Conservation (phyloP, 2,113 vertebrate species). For the Nansenia antarctica region DNA sequence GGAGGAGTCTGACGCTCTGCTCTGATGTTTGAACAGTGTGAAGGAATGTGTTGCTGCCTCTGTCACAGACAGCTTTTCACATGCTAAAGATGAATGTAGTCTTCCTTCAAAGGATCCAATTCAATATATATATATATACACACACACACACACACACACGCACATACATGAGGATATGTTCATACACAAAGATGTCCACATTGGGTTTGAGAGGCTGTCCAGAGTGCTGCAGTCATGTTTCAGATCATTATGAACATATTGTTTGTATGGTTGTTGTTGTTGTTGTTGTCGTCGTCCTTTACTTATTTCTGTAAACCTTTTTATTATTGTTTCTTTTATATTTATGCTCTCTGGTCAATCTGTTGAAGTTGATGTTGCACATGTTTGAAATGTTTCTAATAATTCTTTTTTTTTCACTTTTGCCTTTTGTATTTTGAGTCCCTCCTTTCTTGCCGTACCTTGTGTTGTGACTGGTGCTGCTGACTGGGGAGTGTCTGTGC, state of each 20-base stretch:
- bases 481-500: no score
- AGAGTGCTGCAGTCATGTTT: constrained; percentile 48
- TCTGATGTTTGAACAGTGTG: constrained; percentile 29
- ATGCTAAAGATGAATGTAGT: constrained; percentile 78
- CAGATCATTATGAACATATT: constrained; percentile 25
- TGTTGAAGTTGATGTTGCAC: constrained; percentile 64
- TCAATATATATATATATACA: constrained; percentile 30
- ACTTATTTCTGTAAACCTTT: constrained; percentile 47
- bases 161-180: constrained; percentile 17
- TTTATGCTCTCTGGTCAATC: constrained; percentile 62
- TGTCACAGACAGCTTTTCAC: constrained; percentile 41
- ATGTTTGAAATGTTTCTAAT: constrained; percentile 29
- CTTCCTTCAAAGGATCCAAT: constrained; percentile 68
- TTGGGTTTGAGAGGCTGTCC: constrained; percentile 42
- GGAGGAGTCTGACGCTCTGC: constrained; percentile 54
- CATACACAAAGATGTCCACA: constrained; percentile 31
- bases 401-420: constrained; percentile 49
- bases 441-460: constrained; percentile 33
- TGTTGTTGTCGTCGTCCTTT: no score
- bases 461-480: no score
- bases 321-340: constrained; percentile 54
- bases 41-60: constrained; percentile 72
- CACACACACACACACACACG: no score
- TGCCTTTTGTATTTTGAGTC: constrained; percentile 37
- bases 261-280: constrained; percentile 53